Evolutionary conservation across 2,113 vertebrate genomes (phyloP), one percentile per base, ranked within the genome.

Genomic region (Myotis yumanensis): DNA sequence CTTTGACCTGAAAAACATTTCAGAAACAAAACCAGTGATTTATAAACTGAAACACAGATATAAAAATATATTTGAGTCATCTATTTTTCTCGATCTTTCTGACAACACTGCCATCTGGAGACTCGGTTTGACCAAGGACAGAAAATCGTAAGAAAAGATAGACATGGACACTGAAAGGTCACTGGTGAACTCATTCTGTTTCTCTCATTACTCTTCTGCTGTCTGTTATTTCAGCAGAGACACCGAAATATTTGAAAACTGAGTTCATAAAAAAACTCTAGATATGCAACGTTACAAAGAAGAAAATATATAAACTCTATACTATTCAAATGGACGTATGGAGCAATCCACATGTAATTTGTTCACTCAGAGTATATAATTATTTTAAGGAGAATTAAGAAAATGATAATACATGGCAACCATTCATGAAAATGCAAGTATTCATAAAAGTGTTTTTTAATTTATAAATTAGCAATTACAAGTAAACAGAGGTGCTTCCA

Each of bases 1-100:
- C 90, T 95, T 81, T 97, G 91, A 96, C 94, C 93, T 69, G 95
- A 89, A 95, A 92, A 96, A 79, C 81, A 91, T 69, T 89, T 96
- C 93, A 88, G 69, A 95, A 96, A 90, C 52, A 81, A 89, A 94
- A 59, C 69, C 46, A 95, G 81, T 93, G 93, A 96, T 90, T 96
- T 96, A 92, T 93, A 83, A 94, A 94, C 87, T 85, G 76, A 96
- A 94, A 68, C 71, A 43, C 30, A 66, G 85, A 91, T 48, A 94
- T 69, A 94, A 92, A 96, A 97, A 88, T 88, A 92, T 52, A 88
- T 93, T 72, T 75, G 25, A 35, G 62, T 85, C 80, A 48, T 94
- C 77, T 82, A 37, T 90, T 95, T 96, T 73, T 37, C 57, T 22
- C 9, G 28, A 75, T 92, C 80, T 91, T 89, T 86, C 95, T 92